These are phyloP conservation scores for Periparus ater DNA, from an alignment of 2,797 vertebrate genomes.

Conservation along the genomic window DNA sequence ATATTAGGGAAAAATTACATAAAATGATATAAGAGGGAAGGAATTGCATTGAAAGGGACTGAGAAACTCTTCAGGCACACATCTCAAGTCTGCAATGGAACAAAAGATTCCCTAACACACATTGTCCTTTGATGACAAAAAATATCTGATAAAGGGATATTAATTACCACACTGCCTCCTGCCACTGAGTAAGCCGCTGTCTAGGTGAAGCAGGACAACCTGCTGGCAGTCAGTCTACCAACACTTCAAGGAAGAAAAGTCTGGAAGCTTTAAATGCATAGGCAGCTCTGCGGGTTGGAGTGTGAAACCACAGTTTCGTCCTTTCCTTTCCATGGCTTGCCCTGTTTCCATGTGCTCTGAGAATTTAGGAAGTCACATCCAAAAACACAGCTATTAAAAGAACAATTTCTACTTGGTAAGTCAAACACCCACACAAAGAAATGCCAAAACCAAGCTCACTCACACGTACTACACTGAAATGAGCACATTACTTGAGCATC, in stretches of 20 bases:
- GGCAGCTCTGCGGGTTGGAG: neutral
- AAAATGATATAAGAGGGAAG: neutral
- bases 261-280: neutral
- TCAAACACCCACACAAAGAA: neutral
- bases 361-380: neutral
- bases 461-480: neutral
- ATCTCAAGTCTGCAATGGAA: neutral
- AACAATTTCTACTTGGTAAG: slow-evolving; percentile 1
- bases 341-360: neutral
- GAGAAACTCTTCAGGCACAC: neutral
- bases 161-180: neutral
- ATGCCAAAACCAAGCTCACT: neutral
- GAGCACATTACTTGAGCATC: neutral
- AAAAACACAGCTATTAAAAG: neutral
- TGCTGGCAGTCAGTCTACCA: neutral
- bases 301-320: slow-evolving; percentile 39
- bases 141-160: neutral
- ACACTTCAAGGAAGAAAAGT: neutral
- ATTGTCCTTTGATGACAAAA: neutral
- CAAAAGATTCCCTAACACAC: neutral
- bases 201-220: neutral
- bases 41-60: neutral
- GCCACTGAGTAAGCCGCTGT: neutral
- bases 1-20: neutral
- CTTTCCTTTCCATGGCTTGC: neutral